Conservation (phyloP, 2,113 vertebrate genomes). For the Penelope pileata region DNA sequence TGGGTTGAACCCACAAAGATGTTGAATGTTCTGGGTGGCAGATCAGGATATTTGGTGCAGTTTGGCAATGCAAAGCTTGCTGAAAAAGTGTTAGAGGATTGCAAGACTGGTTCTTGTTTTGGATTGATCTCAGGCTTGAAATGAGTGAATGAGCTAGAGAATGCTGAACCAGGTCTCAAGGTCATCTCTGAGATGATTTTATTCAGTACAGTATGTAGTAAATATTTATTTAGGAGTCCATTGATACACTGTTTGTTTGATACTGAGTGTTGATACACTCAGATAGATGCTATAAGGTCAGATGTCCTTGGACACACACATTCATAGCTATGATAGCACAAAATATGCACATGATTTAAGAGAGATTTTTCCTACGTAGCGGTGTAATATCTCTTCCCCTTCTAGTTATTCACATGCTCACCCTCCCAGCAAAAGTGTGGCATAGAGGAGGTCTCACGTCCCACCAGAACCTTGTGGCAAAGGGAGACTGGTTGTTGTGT, state of each 20-base stretch:
- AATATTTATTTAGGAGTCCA: not conserved
- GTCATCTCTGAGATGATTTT: not conserved
- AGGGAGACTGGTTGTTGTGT: not conserved
- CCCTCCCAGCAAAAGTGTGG: not conserved
- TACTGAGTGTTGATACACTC: too few relatives aligned
- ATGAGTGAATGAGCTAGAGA: not conserved
- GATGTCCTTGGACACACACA: not conserved
- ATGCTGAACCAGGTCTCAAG: not conserved
- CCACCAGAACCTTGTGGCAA: not conserved
- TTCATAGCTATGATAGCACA: not conserved
- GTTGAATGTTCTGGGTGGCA: not conserved
- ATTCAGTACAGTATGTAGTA: not conserved
- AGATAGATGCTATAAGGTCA: not conserved
- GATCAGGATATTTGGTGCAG: rapidly evolving
- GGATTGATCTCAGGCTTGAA: not conserved
- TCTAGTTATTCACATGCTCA: not conserved
- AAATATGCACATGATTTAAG: not conserved
- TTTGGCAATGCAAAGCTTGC: not conserved
- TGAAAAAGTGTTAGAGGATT: not conserved
- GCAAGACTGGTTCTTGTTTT: not conserved
- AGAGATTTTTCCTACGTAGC: not conserved
- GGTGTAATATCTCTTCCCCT: not conserved
- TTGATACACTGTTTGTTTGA: not conserved
- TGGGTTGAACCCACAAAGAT: not conserved
- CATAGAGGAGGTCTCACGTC: not conserved